Conservation (phyloP, 2,797 vertebrate genomes). For the Neostethus bicornis region DNA sequence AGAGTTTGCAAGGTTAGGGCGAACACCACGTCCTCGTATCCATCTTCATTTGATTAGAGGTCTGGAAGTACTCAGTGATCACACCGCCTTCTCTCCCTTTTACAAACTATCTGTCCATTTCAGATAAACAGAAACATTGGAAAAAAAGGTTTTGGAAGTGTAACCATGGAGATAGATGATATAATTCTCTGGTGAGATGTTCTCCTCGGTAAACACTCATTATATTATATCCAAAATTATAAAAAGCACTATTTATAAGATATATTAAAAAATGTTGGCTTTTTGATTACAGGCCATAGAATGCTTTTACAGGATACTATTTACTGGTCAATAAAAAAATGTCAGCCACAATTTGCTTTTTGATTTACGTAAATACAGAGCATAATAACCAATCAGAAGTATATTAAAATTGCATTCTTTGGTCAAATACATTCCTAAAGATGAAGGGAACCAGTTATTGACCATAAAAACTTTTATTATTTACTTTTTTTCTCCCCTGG, state of each 20-base stretch:
- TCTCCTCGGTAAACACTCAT: constrained; percentile 33
- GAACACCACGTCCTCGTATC: constrained; percentile 68
- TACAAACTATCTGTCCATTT: constrained; percentile 69
- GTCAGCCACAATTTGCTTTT: not conserved
- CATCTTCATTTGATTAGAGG: constrained; percentile 79
- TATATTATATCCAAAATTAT: too few species aligned
- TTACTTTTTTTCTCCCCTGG: too few species aligned
- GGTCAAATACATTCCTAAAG: not conserved
- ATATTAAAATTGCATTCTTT: not conserved
- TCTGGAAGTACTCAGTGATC: constrained; percentile 76
- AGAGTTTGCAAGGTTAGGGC: constrained; percentile 64
- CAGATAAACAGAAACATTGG: constrained; percentile 67
- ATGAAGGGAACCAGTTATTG: too few species aligned
- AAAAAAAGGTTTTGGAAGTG: constrained; percentile 42
- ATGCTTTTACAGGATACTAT: constrained; percentile 7
- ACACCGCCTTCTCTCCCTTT: constrained; percentile 56
- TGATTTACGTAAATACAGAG: constrained; percentile 6
- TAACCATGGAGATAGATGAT: constrained; percentile 55
- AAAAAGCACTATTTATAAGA: constrained; percentile 17
- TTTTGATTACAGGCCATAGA: not conserved
- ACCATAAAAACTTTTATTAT: too few species aligned
- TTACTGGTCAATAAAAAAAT: too few species aligned
- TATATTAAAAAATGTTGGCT: not conserved
- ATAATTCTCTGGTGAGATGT: constrained; percentile 49
- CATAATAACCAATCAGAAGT: constrained; percentile 9